These are phyloP conservation scores for Eurytoma adleriae DNA, from an alignment of 2,888 invertebrate genomes.

Conservation along the genomic window DNA sequence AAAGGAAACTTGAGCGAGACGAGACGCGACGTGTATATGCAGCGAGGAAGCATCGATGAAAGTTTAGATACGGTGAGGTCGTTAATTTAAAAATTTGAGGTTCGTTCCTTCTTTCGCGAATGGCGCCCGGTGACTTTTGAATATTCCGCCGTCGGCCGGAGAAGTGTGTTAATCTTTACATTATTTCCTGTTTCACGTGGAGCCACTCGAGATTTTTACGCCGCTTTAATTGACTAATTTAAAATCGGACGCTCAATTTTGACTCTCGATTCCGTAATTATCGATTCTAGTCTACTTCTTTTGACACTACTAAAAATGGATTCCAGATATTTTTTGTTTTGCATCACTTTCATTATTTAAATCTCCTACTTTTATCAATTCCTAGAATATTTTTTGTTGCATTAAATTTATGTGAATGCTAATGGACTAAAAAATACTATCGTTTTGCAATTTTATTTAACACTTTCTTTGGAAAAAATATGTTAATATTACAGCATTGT, in stretches of 20 bases:
- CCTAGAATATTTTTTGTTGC: no score
- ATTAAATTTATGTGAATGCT: no score
- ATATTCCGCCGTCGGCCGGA: not conserved
- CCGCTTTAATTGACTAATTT: constrained; percentile 3
- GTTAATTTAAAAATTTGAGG: constrained; percentile 25
- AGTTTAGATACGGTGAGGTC: constrained; percentile 14
- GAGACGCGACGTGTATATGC: not conserved
- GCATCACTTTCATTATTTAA: constrained; percentile 1
- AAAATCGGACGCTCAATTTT: not conserved
- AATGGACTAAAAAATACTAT: no score
- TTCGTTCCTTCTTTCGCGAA: not conserved
- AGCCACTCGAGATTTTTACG: not conserved
- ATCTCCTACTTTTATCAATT: not conserved
- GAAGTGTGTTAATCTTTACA: constrained; percentile 16
- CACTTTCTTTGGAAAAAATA: no score
- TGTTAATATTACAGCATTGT: no score
- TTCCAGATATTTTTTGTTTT: not conserved
- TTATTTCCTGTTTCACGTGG: not conserved
- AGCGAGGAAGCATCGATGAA: constrained; percentile 34
- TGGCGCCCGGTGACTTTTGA: not conserved
- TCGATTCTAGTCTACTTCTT: not conserved
- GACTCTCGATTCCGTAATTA: not conserved
- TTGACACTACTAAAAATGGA: constrained; percentile 4
- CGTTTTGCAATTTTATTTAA: no score
- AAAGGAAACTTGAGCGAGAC: constrained; percentile 25